Conservation (phyloP, 2,888 invertebrate species). For the Xestia xanthographa region DNA sequence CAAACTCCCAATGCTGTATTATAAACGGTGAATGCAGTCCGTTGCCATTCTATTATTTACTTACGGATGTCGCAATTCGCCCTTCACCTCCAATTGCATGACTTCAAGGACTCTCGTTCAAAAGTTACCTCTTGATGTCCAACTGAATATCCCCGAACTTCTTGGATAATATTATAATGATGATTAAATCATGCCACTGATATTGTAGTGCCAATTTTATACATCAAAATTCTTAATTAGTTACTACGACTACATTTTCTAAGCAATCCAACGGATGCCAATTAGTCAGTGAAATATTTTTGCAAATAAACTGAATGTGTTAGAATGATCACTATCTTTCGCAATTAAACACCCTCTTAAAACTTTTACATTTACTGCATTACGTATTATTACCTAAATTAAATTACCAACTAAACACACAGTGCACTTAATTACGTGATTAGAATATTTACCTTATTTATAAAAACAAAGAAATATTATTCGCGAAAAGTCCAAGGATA, state of each 20-base stretch:
- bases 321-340: conserved; percentile 42
- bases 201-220: neutral
- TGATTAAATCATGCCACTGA: neutral
- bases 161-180: neutral
- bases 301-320: conserved; percentile 25
- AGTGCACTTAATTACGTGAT: neutral
- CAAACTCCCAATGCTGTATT: neutral
- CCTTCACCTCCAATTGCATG: conserved; percentile 21
- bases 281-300: conserved; percentile 29
- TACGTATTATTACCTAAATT: neutral
- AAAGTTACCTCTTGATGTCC: neutral
- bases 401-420: conserved; percentile 19
- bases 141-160: neutral
- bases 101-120: conserved; percentile 6
- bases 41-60: conserved; percentile 30
- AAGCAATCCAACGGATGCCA: conserved; percentile 11
- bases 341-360: conserved; percentile 44
- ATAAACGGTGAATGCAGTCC: neutral
- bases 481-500: conserved; percentile 45
- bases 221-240: conserved; percentile 15
- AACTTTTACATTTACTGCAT: conserved; percentile 28
- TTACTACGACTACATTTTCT: neutral
- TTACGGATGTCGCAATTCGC: conserved; percentile 18
- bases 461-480: neutral
- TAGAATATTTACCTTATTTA: conserved; percentile 11